Conservation (phyloP, 2,113 vertebrate genomes). For the Xenotilapia flavipinnis region DNA sequence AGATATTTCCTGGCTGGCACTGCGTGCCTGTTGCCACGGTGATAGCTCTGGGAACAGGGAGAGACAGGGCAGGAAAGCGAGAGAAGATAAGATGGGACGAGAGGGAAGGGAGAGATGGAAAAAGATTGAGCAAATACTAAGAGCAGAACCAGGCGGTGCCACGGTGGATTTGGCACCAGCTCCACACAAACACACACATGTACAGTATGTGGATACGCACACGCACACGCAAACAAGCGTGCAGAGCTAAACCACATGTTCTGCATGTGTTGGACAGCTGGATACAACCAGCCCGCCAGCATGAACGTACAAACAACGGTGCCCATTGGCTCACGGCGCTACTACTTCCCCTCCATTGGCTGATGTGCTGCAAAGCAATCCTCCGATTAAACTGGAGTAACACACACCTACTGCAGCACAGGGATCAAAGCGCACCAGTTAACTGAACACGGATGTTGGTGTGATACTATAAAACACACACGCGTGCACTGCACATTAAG, state of each 20-base stretch:
- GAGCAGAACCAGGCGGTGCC: constrained; percentile 2
- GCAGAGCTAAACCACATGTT: constrained; percentile 54
- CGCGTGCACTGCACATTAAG: background rate
- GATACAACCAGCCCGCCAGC: background rate
- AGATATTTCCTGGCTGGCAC: constrained; percentile 32
- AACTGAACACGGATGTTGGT: background rate
- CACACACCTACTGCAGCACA: background rate
- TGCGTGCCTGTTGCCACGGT: constrained; percentile 41
- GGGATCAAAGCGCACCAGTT: constrained; percentile 12
- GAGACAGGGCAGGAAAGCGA: background rate
- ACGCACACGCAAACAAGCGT: background rate
- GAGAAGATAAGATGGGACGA: constrained; percentile 3
- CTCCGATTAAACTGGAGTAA: background rate
- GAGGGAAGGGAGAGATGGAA: background rate
- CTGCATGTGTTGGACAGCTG: constrained; percentile 61
- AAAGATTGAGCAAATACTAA: background rate
- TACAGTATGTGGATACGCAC: background rate
- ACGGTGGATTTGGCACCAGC: constrained; percentile 5
- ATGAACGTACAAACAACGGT: constrained; percentile 14
- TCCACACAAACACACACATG: background rate
- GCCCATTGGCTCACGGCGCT: constrained; percentile 15
- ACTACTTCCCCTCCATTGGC: constrained; percentile 16
- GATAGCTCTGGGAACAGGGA: constrained; percentile 17
- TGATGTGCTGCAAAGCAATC: background rate
- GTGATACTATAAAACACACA: background rate